A percentile compares a stretch with the other conserved stretches of the same genome.
phyloP scores from a whole-genome alignment of 1,140 invertebrate species.

The Trissolcus basalis region DNA sequence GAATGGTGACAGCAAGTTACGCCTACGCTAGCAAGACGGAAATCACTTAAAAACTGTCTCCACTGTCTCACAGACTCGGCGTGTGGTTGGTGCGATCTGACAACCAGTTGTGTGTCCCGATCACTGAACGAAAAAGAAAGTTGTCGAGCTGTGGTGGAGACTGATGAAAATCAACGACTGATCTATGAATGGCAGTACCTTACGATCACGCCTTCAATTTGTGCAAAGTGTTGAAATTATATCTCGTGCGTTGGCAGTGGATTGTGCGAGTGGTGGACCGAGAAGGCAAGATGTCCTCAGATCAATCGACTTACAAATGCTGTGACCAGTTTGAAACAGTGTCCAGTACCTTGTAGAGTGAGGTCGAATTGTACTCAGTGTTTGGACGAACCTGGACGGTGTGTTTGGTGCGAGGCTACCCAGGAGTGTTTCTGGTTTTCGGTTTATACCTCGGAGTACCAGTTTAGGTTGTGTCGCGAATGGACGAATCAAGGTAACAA shows the following conservation, averaged over 20 bases:
- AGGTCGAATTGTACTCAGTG: constrained; percentile 88
- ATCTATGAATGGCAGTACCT: constrained; percentile 85
- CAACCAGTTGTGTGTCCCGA: constrained; percentile 77
- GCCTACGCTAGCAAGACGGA: constrained; percentile 87
- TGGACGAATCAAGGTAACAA: constrained; percentile 90
- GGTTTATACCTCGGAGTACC: constrained; percentile 94
- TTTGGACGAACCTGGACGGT: constrained; percentile 88
- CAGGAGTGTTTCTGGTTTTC: constrained; percentile 95
- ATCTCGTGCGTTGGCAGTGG: constrained; percentile 86
- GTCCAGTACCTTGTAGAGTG: constrained; percentile 85
- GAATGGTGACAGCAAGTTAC: constrained; percentile 73
- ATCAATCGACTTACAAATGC: constrained; percentile 82
- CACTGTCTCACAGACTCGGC: constrained; percentile 90
- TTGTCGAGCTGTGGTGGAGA: constrained; percentile 75
- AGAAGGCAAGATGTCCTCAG: constrained; percentile 88
- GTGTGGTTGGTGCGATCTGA: constrained; percentile 93
- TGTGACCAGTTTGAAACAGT: constrained; percentile 81
- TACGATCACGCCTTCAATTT: constrained; percentile 86
- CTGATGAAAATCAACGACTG: constrained; percentile 62
- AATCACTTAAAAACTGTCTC: constrained; percentile 87
- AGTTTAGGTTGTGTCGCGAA: constrained; percentile 92
- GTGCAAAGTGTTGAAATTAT: constrained; percentile 90
- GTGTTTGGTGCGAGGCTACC: constrained; percentile 96
- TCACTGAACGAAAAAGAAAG: constrained; percentile 80
- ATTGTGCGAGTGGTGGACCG: constrained; percentile 91